phyloP scores from a whole-genome alignment of 2,797 vertebrate genomes.

The Anas bernieri region DNA sequence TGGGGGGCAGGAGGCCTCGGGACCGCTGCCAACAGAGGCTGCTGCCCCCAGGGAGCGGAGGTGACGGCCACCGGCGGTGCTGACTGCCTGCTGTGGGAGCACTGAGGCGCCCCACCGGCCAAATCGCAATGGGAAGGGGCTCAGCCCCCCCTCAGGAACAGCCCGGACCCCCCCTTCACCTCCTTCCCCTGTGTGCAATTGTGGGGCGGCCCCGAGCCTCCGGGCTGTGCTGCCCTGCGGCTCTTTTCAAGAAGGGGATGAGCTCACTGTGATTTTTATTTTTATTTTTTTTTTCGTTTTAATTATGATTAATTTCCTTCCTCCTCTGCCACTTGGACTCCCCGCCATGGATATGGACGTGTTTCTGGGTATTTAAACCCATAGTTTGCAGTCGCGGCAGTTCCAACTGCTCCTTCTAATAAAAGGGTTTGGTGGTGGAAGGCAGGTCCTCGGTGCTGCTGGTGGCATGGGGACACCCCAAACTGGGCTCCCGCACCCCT shows the following conservation, averaged over 20 bases:
- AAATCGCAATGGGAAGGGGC: too few species aligned
- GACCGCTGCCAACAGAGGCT: neutral
- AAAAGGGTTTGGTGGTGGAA: neutral
- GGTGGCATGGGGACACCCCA: neutral
- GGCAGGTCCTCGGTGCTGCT: rapidly evolving
- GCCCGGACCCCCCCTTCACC: too few species aligned
- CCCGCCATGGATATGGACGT: neutral
- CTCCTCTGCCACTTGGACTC: neutral
- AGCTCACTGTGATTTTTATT: neutral
- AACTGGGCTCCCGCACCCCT: too few species aligned
- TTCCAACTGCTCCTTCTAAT: neutral
- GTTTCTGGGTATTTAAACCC: neutral
- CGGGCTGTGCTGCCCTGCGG: too few species aligned
- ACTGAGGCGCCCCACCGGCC: too few species aligned
- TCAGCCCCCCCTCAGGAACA: too few species aligned
- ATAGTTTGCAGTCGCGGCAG: neutral
- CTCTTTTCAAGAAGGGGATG: neutral
- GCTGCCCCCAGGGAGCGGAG: rapidly evolving
- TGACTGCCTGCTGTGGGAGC: too few species aligned
- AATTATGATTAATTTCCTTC: too few species aligned
- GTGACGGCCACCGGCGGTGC: rapidly evolving
- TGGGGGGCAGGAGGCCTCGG: neutral
- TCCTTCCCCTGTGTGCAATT: too few species aligned
- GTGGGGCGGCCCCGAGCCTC: too few species aligned
- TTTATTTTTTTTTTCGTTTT: neutral